Base-by-base conservation (phyloP, 2,888 invertebrate genomes). In the Epirrhoe tristata region DNA sequence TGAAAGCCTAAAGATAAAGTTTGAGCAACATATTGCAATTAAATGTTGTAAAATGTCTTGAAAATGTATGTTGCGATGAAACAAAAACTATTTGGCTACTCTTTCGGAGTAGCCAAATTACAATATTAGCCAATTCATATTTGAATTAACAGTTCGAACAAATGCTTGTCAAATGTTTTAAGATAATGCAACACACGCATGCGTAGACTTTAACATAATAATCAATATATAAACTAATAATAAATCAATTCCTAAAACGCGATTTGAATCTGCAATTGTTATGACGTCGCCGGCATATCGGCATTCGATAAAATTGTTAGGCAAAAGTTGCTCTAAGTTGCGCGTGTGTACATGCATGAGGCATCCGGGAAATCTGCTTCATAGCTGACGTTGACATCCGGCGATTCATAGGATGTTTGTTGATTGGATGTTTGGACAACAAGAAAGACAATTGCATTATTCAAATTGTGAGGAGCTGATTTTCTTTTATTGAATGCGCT, bases 311-410 rank as follows among this genome's bases (percentile, higher is more conserved):
- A n/a, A n/a, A 46, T n/a, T 46, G 48, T 6, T 5, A 5, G 5
- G 6, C 6, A 48, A 14, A 16, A 48, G 14, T 48, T 48, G 48
- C 48, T 14, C 6, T 6, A 48, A 48, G 14, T 48, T 48, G 14
- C 14, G 16, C 48, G 48, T 48, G 48, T 48, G 7, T 65, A 70
- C 60, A 56, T 61, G 12, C 0, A 12, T 65, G 70, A 75, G 58
- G 65, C 71, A 73, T 81, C 77, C 76, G 78, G 76, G 74, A 77
- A 78, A 75, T 69, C 76, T 78, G 78, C 52, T 59, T 36, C n/a
- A 17, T 63, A 5, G 8, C 39, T 50, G 67, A 74, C 55, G 69
- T 69, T 66, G 72, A 74, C 82, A 82, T 87, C 86, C 85, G 84
- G 66, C 71, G 64, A 81, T 83, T 82, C 72, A 78, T 54, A 69